phyloP scores from a whole-genome alignment of 2,797 vertebrate species.

The Falco cherrug region DNA sequence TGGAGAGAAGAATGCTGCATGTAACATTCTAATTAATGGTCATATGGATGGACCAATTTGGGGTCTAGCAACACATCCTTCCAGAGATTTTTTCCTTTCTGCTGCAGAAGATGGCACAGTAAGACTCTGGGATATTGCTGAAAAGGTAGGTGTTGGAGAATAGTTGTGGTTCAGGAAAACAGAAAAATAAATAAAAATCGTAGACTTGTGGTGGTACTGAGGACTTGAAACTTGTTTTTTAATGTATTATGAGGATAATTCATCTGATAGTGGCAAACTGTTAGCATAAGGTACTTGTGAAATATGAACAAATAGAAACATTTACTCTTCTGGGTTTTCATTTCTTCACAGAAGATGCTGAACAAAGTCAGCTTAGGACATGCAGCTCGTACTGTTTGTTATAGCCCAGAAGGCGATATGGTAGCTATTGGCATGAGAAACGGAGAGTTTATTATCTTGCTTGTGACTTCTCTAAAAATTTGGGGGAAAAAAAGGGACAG shows the following conservation, averaged over 20 bases:
- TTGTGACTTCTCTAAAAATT: slow-evolving; percentile 95
- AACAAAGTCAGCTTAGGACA: slow-evolving; percentile 96
- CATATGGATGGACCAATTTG: slow-evolving; percentile 96
- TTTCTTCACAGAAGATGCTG: slow-evolving; percentile 89
- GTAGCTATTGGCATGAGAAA: slow-evolving; percentile 98
- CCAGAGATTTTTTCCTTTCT: slow-evolving; percentile 92
- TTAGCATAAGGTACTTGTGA: background rate
- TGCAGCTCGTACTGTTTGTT: slow-evolving; percentile 89
- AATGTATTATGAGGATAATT: background rate
- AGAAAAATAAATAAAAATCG: background rate
- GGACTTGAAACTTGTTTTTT: background rate
- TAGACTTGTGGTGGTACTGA: background rate
- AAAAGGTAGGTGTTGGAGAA: slow-evolving; percentile 83
- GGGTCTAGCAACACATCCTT: slow-evolving; percentile 92
- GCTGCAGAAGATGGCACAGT: slow-evolving; percentile 96
- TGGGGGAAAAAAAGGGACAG: slow-evolving; percentile 98
- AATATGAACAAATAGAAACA: slow-evolving; percentile 11
- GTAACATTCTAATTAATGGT: slow-evolving; percentile 93
- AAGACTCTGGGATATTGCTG: slow-evolving; percentile 94
- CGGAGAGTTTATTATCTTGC: slow-evolving; percentile 95
- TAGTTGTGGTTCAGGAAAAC: background rate
- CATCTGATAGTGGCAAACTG: background rate
- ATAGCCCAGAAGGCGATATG: slow-evolving; percentile 96
- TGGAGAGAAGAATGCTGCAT: slow-evolving; percentile 96
- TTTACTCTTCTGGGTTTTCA: slow-evolving; percentile 5